A percentile compares a stretch with the other conserved stretches of the same genome.
These are phyloP conservation scores for Xiphophorus birchmanni DNA, from an alignment of 2,797 vertebrate genomes.

Conservation along the genomic window DNA sequence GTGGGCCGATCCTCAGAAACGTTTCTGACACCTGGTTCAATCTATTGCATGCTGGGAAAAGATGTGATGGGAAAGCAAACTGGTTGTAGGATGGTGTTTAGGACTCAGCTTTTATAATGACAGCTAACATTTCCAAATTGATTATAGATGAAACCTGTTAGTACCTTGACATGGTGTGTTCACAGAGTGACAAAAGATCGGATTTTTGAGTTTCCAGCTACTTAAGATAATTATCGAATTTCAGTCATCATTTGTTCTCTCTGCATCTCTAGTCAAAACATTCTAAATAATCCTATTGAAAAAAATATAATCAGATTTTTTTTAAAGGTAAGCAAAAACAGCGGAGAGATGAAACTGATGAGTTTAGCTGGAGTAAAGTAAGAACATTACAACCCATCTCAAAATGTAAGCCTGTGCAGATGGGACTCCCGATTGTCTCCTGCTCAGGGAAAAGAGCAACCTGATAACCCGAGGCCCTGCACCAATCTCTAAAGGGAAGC, in stretches of 20 bases:
- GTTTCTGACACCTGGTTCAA: neutral
- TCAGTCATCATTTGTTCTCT: neutral
- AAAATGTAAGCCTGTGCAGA: constrained; percentile 14
- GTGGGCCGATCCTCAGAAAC: neutral
- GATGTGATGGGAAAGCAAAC: neutral
- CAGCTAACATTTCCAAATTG: neutral
- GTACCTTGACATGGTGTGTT: neutral
- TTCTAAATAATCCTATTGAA: neutral
- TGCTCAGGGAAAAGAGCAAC: constrained; percentile 7
- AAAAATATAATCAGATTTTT: too few species aligned
- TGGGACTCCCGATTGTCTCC: neutral
- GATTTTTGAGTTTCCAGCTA: neutral
- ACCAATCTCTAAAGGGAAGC: constrained; percentile 7
- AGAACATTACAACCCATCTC: neutral
- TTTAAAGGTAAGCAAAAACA: neutral
- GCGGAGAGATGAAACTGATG: constrained; percentile 2
- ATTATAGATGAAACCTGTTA: neutral
- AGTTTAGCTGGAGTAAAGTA: neutral
- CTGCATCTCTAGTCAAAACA: neutral
- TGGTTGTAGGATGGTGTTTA: too few species aligned
- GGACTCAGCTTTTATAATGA: neutral
- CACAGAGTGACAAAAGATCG: neutral
- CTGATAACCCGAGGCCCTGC: neutral
- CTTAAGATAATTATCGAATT: neutral
- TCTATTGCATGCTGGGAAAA: neutral